These are phyloP conservation scores for Oriolus oriolus DNA, from an alignment of 2,113 vertebrate species.

Conservation along the genomic window DNA sequence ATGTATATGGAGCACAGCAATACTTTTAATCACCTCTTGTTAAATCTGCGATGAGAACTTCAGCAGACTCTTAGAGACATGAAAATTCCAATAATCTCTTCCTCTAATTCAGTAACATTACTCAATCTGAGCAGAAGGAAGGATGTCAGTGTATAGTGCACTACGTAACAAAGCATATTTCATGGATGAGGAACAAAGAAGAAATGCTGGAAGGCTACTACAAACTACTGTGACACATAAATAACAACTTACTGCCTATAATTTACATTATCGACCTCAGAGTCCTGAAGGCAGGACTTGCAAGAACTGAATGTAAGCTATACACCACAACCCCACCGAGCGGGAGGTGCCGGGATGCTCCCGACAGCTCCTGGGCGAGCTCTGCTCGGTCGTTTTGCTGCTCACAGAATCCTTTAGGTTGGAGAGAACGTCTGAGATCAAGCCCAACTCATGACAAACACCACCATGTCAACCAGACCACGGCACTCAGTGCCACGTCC, in stretches of 20 bases:
- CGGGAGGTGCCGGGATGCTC: fast-evolving
- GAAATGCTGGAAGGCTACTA: background rate
- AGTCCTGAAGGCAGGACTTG: background rate
- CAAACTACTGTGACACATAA: background rate
- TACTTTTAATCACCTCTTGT: background rate
- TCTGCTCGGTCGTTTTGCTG: background rate
- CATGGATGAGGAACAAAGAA: background rate
- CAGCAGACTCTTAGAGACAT: background rate
- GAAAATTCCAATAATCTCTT: background rate
- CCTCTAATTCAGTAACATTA: background rate
- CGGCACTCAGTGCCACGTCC: background rate
- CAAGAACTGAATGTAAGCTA: background rate
- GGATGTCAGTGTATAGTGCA: fast-evolving
- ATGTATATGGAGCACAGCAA: fast-evolving
- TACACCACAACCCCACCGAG: fast-evolving
- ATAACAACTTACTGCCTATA: background rate
- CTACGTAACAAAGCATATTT: fast-evolving
- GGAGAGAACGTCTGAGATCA: background rate
- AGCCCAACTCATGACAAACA: background rate
- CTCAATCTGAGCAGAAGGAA: background rate
- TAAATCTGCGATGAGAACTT: background rate
- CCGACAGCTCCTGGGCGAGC: no score
- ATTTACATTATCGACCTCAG: no score
- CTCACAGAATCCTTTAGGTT: background rate
- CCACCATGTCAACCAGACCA: background rate